Percentiles rank a stretch among this genome's conserved stretches.
These are phyloP conservation scores for Gastrophryne carolinensis DNA, from an alignment of 2,797 vertebrate species.

Conservation along the genomic window DNA sequence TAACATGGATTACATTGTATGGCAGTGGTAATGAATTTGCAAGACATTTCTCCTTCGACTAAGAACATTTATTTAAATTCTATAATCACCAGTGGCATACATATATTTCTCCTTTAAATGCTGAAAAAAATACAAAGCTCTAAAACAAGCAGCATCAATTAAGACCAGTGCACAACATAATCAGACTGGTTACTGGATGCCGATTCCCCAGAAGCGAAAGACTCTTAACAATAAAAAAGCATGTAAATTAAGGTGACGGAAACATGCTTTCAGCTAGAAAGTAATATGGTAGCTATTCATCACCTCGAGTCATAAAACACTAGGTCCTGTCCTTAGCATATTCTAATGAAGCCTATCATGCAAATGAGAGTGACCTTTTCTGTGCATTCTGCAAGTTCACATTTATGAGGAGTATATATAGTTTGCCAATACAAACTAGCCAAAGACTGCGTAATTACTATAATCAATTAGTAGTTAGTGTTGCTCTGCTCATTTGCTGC, in stretches of 20 bases:
- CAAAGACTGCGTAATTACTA: constrained; percentile 89
- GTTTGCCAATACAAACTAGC: constrained; percentile 92
- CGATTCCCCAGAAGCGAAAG: constrained; percentile 65
- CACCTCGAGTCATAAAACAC: constrained; percentile 91
- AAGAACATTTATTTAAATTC: neutral
- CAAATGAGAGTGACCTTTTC: constrained; percentile 97
- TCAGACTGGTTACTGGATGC: constrained; percentile 73
- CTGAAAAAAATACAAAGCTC: neutral
- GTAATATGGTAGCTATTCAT: constrained; percentile 88
- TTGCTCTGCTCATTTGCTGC: constrained; percentile 85
- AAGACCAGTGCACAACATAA: constrained; percentile 61
- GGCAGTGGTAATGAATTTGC: no score
- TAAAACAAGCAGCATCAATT: constrained; percentile 3
- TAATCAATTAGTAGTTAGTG: constrained; percentile 95
- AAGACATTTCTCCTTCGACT: no score
- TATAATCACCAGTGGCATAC: neutral
- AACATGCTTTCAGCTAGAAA: constrained; percentile 83
- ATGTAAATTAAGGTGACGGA: constrained; percentile 95
- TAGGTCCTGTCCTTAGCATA: constrained; percentile 91
- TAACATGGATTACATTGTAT: no score
- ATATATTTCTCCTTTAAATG: neutral
- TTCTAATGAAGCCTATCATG: constrained; percentile 98
- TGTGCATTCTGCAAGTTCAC: constrained; percentile 89
- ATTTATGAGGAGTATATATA: constrained; percentile 85
- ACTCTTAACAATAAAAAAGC: constrained; percentile 76